Base-by-base conservation (phyloP, 1,140 invertebrate genomes). In the Aphidius ervi region DNA sequence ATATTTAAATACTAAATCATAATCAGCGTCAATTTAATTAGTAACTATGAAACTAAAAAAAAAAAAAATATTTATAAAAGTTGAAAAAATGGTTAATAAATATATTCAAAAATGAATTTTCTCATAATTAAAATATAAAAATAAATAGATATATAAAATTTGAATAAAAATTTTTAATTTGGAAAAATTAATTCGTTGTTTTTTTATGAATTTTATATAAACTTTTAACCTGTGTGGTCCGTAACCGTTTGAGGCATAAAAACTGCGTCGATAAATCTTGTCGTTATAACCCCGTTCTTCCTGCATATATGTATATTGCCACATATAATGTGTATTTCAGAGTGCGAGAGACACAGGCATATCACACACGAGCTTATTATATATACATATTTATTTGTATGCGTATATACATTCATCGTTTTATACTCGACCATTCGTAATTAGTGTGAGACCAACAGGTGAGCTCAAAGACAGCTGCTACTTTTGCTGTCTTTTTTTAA, bases 361-460 rank as follows among this genome's bases (percentile, higher is more conserved):
- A 31, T 43, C 9, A 20, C 9, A 16, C 16, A 16, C 16, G 16
- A 16, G 16, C 16, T 16, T 16, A 16, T 6, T 31, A 42, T 42
- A 9, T 43, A 31, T 46, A 46, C 23, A 31, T 31, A 31, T 31
- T 3, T 31, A 31, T 31, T 48, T 39, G 9, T 47, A 47, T n/a
- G 31, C 41, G 46, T 62, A 58, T 16, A 63, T 63, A 56, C 56
- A 56, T 64, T 45, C n/a, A 37, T 20, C 45, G 45, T 39, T 61
- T 64, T 58, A 64, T 64, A 61, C 49, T 61, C 54, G 40, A 16
- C 20, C 52, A 49, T 31, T 31, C 61, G 61, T 65, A 65, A 65
- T 65, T 65, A 65, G 64, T 62, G 57, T 65, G 64, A 59, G 64
- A 65, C 64, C 61, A 65, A 65, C 64, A 65, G 64, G 64, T 65